Percentiles rank a stretch among this genome's conserved stretches.
These are phyloP conservation scores for Dunckerocampus dactyliophorus DNA, from an alignment of 2,113 vertebrate genomes.

Conservation along the genomic window DNA sequence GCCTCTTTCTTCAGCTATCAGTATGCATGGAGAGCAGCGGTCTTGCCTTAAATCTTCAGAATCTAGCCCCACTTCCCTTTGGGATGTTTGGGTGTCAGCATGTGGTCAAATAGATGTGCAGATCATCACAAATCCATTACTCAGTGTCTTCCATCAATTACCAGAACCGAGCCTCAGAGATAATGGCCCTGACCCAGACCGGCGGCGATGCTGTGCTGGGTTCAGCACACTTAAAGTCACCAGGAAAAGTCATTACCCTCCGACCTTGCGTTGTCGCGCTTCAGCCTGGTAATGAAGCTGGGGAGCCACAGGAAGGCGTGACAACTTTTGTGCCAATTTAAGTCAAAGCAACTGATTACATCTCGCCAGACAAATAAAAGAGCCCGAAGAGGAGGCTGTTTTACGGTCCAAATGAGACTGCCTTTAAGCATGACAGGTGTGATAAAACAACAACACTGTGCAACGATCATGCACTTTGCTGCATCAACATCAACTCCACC, in stretches of 20 bases:
- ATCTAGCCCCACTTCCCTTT: background rate
- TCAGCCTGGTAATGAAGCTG: slow-evolving; percentile 2
- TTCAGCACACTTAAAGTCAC: slow-evolving; percentile 18
- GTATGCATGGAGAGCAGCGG: no score
- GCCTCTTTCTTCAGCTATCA: background rate
- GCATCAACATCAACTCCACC: no score
- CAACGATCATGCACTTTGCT: no score
- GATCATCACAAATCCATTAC: background rate
- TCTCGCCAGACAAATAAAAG: no score
- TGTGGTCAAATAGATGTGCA: background rate
- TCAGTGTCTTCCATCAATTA: background rate
- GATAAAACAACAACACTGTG: no score
- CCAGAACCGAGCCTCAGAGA: background rate
- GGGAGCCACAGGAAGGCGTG: background rate
- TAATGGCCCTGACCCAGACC: background rate
- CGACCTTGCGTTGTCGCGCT: slow-evolving; percentile 15
- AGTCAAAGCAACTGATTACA: background rate
- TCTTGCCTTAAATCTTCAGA: no score
- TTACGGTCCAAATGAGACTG: no score
- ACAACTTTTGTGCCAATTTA: background rate
- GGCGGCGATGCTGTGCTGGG: background rate
- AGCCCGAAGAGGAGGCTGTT: background rate
- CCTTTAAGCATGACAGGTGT: no score
- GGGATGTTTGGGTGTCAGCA: background rate
- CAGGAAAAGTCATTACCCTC: slow-evolving; percentile 9